Percentiles rank a stretch among this genome's conserved stretches.
phyloP scores from a whole-genome alignment of 1,140 invertebrate species.

The Penaeus japonicus region DNA sequence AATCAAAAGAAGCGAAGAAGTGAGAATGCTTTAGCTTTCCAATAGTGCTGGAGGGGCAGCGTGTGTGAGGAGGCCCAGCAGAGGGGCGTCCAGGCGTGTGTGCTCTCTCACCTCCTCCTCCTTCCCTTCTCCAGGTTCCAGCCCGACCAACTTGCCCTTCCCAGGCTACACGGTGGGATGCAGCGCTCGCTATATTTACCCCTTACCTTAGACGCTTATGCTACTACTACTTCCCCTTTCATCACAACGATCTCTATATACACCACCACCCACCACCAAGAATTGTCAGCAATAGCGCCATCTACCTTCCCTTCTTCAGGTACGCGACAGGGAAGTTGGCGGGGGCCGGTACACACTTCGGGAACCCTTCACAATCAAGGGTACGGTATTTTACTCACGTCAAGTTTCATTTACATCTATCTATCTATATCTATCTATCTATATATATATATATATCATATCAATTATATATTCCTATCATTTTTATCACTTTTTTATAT shows the following conservation, averaged over 20 bases:
- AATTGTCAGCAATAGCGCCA: neutral
- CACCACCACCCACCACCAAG: neutral
- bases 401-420: neutral
- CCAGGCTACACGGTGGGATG: constrained; percentile 45
- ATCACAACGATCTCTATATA: neutral
- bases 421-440: no score
- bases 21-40: no score
- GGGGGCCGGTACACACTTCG: neutral
- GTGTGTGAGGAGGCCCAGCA: no score
- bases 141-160: constrained; percentile 23
- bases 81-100: neutral
- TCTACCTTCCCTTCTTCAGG: neutral
- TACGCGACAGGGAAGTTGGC: neutral
- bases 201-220: constrained; percentile 39
- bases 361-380: neutral
- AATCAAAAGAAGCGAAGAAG: no score
- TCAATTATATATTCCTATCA: no score
- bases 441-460: no score
- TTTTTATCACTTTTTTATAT: no score
- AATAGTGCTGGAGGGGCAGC: no score
- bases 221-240: neutral
- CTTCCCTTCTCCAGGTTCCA: constrained; percentile 20
- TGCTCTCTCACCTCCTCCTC: neutral
- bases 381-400: constrained; percentile 41
- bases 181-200: constrained; percentile 47